phyloP scores from a whole-genome alignment of 2,888 invertebrate genomes.

The Pharmacophagus antenor region DNA sequence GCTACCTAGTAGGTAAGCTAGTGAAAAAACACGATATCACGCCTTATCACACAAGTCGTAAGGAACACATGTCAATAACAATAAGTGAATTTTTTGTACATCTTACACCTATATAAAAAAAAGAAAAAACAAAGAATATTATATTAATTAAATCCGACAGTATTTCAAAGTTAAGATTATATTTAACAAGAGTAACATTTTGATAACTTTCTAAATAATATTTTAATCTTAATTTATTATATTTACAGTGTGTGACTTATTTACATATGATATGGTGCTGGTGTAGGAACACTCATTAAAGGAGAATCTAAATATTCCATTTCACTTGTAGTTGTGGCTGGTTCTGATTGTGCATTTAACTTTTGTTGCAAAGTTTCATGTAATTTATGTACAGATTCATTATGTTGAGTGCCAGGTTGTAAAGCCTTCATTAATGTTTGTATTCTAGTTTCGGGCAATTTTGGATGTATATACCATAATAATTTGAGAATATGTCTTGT shows the following conservation, averaged over 20 bases:
- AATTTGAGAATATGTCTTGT: conserved; percentile 94
- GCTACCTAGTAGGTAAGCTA: too few species aligned
- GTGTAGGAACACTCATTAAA: conserved; percentile 91
- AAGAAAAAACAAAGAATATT: too few species aligned
- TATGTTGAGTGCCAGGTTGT: conserved; percentile 88
- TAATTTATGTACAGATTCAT: conserved; percentile 90
- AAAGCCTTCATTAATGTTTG: conserved; percentile 90
- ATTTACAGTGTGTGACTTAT: not conserved
- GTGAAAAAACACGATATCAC: too few species aligned
- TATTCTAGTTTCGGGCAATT: conserved; percentile 88
- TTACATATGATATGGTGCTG: conserved; percentile 81
- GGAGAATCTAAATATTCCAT: conserved; percentile 91
- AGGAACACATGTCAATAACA: too few species aligned
- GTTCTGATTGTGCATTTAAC: conserved; percentile 86
- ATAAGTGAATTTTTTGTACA: too few species aligned
- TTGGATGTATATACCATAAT: conserved; percentile 93
- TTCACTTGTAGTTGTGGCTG: conserved; percentile 82
- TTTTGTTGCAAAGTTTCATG: conserved; percentile 90
- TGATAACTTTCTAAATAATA: not conserved
- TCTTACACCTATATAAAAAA: too few species aligned
- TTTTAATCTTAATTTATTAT: not conserved
- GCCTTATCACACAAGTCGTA: too few species aligned
- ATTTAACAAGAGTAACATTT: too few species aligned
- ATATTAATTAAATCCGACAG: too few species aligned
- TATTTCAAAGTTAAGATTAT: too few species aligned